Conservation (phyloP, 2,888 invertebrate genomes). For the Hypercompe scribonia region DNA sequence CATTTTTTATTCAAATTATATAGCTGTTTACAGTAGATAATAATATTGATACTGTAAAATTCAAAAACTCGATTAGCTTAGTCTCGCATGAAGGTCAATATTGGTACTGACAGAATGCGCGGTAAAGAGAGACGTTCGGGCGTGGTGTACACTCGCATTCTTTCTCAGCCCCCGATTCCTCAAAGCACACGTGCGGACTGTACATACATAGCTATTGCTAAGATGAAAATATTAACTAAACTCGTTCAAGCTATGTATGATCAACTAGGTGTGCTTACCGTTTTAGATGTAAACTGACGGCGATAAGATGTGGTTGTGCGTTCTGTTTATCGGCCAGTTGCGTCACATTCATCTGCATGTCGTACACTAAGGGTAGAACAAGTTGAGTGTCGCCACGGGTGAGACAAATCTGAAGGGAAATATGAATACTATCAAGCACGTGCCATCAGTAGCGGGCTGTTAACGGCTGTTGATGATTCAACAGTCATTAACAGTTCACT, state of each 20-base stretch:
- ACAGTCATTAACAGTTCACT: too few relatives aligned
- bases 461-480: background rate
- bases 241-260: background rate
- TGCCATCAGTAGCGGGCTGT: too few relatives aligned
- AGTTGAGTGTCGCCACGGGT: constrained; percentile 86
- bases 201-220: background rate
- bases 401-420: constrained; percentile 71
- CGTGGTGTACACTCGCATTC: too few relatives aligned
- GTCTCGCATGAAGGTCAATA: too few relatives aligned
- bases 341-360: constrained; percentile 94
- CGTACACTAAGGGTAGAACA: constrained; percentile 96
- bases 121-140: too few relatives aligned
- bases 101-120: too few relatives aligned
- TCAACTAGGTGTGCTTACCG: constrained; percentile 61
- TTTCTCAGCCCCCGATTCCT: too few relatives aligned
- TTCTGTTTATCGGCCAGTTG: constrained; percentile 95
- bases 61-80: too few relatives aligned
- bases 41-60: too few relatives aligned
- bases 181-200: too few relatives aligned
- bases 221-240: background rate
- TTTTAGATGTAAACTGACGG: constrained; percentile 81
- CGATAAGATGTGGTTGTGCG: constrained; percentile 82
- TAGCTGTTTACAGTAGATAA: too few relatives aligned
- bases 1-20: too few relatives aligned
- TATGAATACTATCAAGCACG: background rate